Base-by-base conservation (phyloP, 2,797 vertebrate species). In the Adrianichthys oophorus region DNA sequence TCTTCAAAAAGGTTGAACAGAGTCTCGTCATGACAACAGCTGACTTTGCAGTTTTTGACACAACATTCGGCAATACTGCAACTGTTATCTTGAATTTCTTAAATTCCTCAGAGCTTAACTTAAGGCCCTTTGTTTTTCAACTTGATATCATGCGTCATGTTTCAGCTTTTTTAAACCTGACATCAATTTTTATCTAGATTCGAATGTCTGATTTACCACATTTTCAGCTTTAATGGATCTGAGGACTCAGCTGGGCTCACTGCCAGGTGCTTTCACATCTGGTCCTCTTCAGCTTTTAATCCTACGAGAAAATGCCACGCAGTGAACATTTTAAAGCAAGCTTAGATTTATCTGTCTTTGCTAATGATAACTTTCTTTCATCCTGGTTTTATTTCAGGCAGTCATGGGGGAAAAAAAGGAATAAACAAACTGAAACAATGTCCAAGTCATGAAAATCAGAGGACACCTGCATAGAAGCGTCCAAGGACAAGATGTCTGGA, bases 231-330 rank as follows among this genome's bases (percentile, higher is more conserved):
- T 56, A 7, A 7, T 42, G 13, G 59, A 55, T 74, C 43, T 15
- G 18, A 32, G 44, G 58, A 41, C 37, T 62, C 69, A 41, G 73
- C 74, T 75, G 75, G 65, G 65, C 71, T 80, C 41, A 57, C 60
- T 66, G 62, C 83, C 87, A 88, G 83, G 68, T 89, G 86, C 15
- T 57, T 65, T 52, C 75, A 90, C 91, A 91, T 91, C 90, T 92
- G 90, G 67, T 41, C 7, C 66, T 64, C 46, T 56, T 49, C 59
- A 61, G 61, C 73, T 75, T 48, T 48, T 10, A 67, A 49, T 61
- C 68, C 48, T 59, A 56, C 40, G 62, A 77, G 56, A 67, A 76
- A 79, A 62, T 56, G 62, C 69, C 32, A 50, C 46, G 59, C 37
- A 48, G 41, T 37, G 55, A 58, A 41, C 71, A 76, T 60, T 56